A percentile compares a stretch with the other conserved stretches of the same genome.
phyloP scores from a whole-genome alignment of 2,888 invertebrate species.

The Cabera pusaria region DNA sequence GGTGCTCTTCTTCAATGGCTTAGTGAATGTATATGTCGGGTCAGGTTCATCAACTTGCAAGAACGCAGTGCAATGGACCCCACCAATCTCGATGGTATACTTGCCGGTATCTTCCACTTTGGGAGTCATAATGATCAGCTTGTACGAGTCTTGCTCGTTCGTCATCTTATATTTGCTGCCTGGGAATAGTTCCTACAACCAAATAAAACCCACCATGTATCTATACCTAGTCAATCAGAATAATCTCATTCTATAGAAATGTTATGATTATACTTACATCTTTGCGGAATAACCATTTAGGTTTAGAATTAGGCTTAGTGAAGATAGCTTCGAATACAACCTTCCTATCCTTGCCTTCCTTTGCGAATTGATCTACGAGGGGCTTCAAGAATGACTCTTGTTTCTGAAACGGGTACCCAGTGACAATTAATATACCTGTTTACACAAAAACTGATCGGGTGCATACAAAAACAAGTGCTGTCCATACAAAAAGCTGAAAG shows the following conservation, averaged over 20 bases:
- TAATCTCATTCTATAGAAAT: no score
- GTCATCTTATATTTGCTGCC: conserved; percentile 98
- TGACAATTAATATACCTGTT: conserved; percentile 51
- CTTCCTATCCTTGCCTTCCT: conserved; percentile 98
- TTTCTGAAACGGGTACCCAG: conserved; percentile 86
- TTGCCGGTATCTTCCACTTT: conserved; percentile 98
- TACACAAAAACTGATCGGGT: conserved; percentile 33
- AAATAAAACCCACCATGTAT: not conserved
- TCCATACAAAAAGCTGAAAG: conserved; percentile 72
- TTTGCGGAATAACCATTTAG: conserved; percentile 96
- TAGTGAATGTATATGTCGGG: conserved; percentile 96
- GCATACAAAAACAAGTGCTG: conserved; percentile 73
- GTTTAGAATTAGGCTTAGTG: conserved; percentile 97
- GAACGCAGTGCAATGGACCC: conserved; percentile 93
- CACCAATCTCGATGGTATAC: conserved; percentile 97
- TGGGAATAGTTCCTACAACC: conserved; percentile 93
- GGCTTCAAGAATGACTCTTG: conserved; percentile 97
- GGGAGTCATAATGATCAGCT: conserved; percentile 93
- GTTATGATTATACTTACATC: conserved; percentile 89
- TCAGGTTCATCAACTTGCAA: conserved; percentile 98
- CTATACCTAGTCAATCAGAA: not conserved
- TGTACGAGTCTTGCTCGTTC: conserved; percentile 95
- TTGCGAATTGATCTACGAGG: conserved; percentile 95
- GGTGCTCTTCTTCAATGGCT: conserved; percentile 93
- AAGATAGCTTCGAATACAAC: conserved; percentile 97